A percentile compares a stretch with the other conserved stretches of the same genome.
These are phyloP conservation scores for Pleuronectes platessa DNA, from an alignment of 2,113 vertebrate genomes.

Conservation along the genomic window DNA sequence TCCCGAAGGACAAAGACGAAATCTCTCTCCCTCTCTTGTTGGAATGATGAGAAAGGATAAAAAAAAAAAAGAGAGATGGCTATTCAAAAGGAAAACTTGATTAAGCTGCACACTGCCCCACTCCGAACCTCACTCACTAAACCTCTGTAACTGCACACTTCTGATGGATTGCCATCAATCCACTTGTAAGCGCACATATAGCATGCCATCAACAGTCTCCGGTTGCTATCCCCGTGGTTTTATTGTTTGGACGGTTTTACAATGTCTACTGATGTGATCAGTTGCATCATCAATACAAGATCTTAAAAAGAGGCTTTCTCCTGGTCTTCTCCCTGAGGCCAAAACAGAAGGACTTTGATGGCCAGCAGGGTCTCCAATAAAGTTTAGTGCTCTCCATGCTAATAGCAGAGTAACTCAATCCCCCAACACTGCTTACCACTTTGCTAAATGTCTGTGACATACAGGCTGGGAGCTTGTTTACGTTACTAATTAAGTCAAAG, in stretches of 20 bases:
- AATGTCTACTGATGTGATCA: conserved; percentile 83
- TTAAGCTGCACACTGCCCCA: conserved; percentile 81
- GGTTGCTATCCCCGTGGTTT: conserved; percentile 82
- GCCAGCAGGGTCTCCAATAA: conserved; percentile 81
- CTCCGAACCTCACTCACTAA: conserved; percentile 77
- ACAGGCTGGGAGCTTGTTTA: conserved; percentile 74
- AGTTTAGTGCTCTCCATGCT: conserved; percentile 80
- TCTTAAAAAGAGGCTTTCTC: conserved; percentile 48
- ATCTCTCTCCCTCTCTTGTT: conserved; percentile 71
- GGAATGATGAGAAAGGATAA: conserved; percentile 75
- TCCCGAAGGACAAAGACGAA: conserved; percentile 83
- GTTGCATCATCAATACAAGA: conserved; percentile 85
- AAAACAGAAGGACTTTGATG: conserved; percentile 81
- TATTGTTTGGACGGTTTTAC: conserved; percentile 82
- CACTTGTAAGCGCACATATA: conserved; percentile 40
- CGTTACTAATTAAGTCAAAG: conserved; percentile 80
- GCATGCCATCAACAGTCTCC: conserved; percentile 81
- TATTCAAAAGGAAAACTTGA: conserved; percentile 81
- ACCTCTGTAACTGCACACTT: too few species aligned
- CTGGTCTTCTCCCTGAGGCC: conserved; percentile 71
- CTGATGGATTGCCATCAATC: conserved; percentile 42
- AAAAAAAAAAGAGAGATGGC: conserved; percentile 62
- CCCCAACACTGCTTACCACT: conserved; percentile 70
- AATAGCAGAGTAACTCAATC: conserved; percentile 77
- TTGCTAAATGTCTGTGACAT: conserved; percentile 68